A percentile compares a stretch with the other conserved stretches of the same genome.
Conservation (phyloP, 1,140 invertebrate genomes). For the Drosophila repleta region DNA sequence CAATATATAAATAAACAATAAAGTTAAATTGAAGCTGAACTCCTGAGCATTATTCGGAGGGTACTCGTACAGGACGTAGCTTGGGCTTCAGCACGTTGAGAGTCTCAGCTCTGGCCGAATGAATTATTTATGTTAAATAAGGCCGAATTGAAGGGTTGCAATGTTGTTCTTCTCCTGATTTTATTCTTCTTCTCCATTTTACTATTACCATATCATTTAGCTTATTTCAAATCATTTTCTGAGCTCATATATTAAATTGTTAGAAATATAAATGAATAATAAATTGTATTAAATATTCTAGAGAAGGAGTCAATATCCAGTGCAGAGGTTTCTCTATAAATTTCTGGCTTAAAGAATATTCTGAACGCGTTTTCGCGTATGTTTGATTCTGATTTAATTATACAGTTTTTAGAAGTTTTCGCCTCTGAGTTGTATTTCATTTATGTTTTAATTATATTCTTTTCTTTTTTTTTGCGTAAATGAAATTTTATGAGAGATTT, state of each 20-base stretch:
- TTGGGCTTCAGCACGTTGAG: constrained; percentile 12
- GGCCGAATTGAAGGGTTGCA: not conserved
- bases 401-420: constrained; percentile 22
- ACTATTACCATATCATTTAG: too few relatives aligned
- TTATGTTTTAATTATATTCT: not conserved
- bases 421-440: not conserved
- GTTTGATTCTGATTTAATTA: constrained; percentile 38
- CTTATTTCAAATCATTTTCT: not conserved
- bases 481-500: constrained; percentile 42
- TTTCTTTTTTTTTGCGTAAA: constrained; percentile 13
- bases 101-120: not conserved
- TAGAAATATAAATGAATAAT: too few relatives aligned
- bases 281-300: too few relatives aligned
- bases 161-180: not conserved
- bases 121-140: not conserved
- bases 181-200: too few relatives aligned
- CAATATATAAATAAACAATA: constrained; percentile 70
- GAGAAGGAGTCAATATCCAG: too few relatives aligned
- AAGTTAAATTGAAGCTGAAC: constrained; percentile 45
- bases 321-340: too few relatives aligned
- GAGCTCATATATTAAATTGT: too few relatives aligned
- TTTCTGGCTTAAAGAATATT: not conserved
- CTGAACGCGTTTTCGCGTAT: not conserved
- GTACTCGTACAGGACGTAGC: constrained; percentile 23
- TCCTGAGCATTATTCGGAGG: constrained; percentile 15